These are phyloP conservation scores for Eumerus sabulonum DNA, from an alignment of 2,888 invertebrate species.

Conservation along the genomic window DNA sequence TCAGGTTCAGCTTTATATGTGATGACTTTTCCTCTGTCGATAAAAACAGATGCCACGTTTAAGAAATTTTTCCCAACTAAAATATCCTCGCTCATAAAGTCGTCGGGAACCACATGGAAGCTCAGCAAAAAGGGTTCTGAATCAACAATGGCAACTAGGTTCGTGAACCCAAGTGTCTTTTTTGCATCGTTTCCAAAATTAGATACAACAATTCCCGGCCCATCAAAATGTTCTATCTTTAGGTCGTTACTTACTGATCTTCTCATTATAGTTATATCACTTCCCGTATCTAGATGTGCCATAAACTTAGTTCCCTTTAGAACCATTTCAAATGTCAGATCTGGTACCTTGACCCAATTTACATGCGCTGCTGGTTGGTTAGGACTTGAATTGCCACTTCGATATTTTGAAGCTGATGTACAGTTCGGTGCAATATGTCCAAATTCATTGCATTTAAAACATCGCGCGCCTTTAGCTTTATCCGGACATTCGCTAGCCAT, in stretches of 20 bases:
- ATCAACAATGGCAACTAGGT: neutral
- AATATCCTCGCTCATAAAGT: conserved; percentile 12
- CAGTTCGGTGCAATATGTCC: no score
- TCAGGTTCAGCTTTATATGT: neutral
- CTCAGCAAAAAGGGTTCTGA: neutral
- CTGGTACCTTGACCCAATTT: no score
- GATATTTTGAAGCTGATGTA: no score
- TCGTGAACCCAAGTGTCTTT: neutral
- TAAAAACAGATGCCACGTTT: conserved; percentile 2
- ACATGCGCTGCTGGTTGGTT: no score
- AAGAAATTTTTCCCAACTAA: conserved; percentile 11
- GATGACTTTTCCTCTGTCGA: neutral
- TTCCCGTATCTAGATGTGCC: no score
- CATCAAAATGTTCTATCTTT: neutral
- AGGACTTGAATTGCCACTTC: no score
- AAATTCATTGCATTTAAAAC: no score
- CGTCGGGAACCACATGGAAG: conserved; percentile 1
- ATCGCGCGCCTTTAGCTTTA: no score
- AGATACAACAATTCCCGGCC: neutral
- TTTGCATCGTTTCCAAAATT: neutral
- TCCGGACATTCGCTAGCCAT: no score
- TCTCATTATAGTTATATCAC: no score
- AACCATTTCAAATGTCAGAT: no score
- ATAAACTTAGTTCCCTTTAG: neutral
- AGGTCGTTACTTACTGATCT: no score